Evolutionary conservation across 2,888 invertebrate species (phyloP).

Genomic region (Aporophyla lueneburgensis): DNA sequence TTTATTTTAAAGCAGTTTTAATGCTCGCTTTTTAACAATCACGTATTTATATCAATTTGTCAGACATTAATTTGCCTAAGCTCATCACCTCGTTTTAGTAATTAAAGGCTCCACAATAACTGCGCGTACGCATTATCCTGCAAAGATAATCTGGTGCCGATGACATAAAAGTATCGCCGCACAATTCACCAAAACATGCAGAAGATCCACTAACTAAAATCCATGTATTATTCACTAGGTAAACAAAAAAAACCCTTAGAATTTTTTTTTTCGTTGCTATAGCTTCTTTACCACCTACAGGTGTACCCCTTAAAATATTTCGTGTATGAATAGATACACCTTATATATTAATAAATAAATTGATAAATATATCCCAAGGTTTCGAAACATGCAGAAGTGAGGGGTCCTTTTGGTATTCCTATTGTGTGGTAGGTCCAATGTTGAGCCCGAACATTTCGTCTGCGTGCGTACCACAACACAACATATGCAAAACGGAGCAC

Average conservation of each 20-base stretch:
- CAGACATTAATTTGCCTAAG: neutral
- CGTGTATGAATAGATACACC: too few relatives aligned
- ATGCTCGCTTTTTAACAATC: too few relatives aligned
- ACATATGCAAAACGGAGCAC: slow-evolving; percentile 58
- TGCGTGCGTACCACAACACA: slow-evolving; percentile 17
- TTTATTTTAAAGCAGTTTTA: too few relatives aligned
- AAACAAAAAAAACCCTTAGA: too few relatives aligned
- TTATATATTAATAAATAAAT: too few relatives aligned
- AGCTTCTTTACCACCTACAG: too few relatives aligned
- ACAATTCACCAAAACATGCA: slow-evolving; percentile 1
- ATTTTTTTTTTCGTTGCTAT: too few relatives aligned
- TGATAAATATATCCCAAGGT: neutral
- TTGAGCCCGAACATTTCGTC: slow-evolving; percentile 21
- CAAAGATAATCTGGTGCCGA: slow-evolving; percentile 67
- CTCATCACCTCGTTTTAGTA: neutral
- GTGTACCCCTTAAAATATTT: too few relatives aligned
- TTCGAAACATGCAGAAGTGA: neutral
- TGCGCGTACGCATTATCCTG: slow-evolving; percentile 33
- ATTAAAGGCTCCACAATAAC: slow-evolving; percentile 32
- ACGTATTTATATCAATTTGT: too few relatives aligned
- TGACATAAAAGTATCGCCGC: slow-evolving; percentile 83
- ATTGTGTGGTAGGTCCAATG: neutral
- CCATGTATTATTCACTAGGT: too few relatives aligned
- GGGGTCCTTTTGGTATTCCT: slow-evolving; percentile 18
- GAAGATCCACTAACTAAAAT: slow-evolving; percentile 31